Base-by-base conservation (phyloP, 2,113 vertebrate genomes). In the Megaceryle maxima region DNA sequence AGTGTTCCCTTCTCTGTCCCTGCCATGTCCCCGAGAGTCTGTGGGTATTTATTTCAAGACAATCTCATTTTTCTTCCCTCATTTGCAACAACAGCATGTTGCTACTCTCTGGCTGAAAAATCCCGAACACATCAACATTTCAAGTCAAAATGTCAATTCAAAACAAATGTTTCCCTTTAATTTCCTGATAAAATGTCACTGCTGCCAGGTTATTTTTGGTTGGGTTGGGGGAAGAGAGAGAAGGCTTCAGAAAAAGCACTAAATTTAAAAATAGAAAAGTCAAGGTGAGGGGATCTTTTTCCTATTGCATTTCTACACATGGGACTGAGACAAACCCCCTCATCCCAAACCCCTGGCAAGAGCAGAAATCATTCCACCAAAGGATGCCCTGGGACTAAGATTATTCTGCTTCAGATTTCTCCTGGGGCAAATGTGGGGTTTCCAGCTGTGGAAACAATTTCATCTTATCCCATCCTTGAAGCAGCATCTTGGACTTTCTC, bases 161-260 rank as follows among this genome's bases (percentile, higher is more conserved):
- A 95, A 97, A 95, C 89, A 95, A 96, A 94, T 80, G 91, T 94
- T 96, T 96, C 92, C 92, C 87, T 97, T 94, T 95, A 80, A 96
- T 95, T 96, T 91, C 87, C 88, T 33, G 37, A 39, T 94, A 91
- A 95, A 97, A 97, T 96, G 94, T 96, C 94, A 96, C 35, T 10
- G 87, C 95, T 95, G 79, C 59, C 50, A 43, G 84, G 77, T 95
- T 91, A 89, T 95, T 96, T 94, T 83, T 48, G 43, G 55, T 16
- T 22, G 57, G 44, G n/a, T 13, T 22, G 57, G 44, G 31, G 53
- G 24, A 56, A 75, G 44, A 33, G 33, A 80, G 26, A 67, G 43
- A 44, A 28, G 31, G 59, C 18, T 92, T 55, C 50, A n/a, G 44
- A 87, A 92, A 95, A 62, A 5, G 46, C 5, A 82, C 18, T 6